Evolutionary conservation across 2,113 vertebrate genomes (phyloP), one percentile per base, ranked within the genome.

Genomic region (Oxygymnocypris stewartii): DNA sequence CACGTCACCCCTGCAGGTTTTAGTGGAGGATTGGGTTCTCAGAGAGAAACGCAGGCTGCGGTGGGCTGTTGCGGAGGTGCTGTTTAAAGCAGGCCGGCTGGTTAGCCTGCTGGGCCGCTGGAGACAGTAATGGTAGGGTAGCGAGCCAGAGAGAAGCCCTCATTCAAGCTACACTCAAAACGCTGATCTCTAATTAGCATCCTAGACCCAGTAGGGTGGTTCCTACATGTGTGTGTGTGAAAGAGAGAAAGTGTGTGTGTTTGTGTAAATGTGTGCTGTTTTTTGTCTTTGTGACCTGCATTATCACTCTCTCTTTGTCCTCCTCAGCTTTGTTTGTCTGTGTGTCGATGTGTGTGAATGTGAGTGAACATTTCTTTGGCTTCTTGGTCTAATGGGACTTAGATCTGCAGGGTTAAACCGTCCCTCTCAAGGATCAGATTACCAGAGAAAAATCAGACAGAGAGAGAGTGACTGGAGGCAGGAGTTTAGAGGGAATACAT

Each of bases 181-280:
- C 89, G 86, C 93, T 91, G 90, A 92, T 95, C 94, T 95, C 90
- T 95, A 95, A 95, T 94, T 95, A 94, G 92, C 89, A 88, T 91
- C 89, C 89, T 88, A 90, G 86, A 91, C 91, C 92, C 92, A 93
- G 23, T n/a, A 88, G 92, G 92, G 91, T 91, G 93, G 92, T 92
- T 93, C 93, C 91, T 91, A 92, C 92, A 92, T 85, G 23, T n/a
- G 54, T 0, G 37, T 35, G 31, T 79, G 31, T 37, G 51, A 63
- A 16, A 35, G 25, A 31, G 76, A 78, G n/a, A 40, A 18, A 25
- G n/a, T 37, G 59, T 37, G 16, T 71, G 57, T 86, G 37, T 83
- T 63, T 86, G 59, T 69, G 49, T 79, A 75, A 82, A 49, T 77
- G 35, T 86, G 57, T 63, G 51, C 44, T 28, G 11, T 8, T 71